Conservation (phyloP, 2,113 vertebrate species). For the Phrynocephalus versicolor region DNA sequence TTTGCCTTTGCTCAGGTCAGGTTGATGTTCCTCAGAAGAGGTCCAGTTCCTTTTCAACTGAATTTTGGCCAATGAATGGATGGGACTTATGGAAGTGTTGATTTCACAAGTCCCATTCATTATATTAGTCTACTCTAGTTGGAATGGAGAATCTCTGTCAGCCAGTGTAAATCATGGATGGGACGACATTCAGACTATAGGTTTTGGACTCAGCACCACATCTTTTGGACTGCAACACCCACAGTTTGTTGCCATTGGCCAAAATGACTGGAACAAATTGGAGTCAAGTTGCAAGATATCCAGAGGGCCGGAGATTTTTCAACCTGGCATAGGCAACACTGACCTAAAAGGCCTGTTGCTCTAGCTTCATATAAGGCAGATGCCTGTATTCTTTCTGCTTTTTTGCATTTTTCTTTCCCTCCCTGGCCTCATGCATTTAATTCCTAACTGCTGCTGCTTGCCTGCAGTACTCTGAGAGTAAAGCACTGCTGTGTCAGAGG, state of each 20-base stretch:
- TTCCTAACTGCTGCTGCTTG: slow-evolving; percentile 5
- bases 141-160: neutral
- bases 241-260: neutral
- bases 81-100: too few species aligned
- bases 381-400: neutral
- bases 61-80: too few species aligned
- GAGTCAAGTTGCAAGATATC: neutral
- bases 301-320: neutral
- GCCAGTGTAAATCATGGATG: neutral
- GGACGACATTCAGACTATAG: neutral
- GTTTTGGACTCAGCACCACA: neutral
- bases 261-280: neutral
- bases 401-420: neutral
- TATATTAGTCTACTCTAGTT: too few species aligned
- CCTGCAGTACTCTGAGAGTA: slow-evolving; percentile 16
- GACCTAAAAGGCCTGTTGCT: neutral
- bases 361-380: neutral
- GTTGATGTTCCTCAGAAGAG: too few species aligned
- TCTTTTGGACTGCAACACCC: neutral
- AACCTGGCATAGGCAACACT: neutral
- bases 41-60: too few species aligned
- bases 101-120: neutral
- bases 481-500: slow-evolving; percentile 47
- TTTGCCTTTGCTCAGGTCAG: too few species aligned
- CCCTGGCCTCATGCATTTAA: neutral